Conservation (phyloP, 2,797 vertebrate genomes). For the Amblyraja radiata region DNA sequence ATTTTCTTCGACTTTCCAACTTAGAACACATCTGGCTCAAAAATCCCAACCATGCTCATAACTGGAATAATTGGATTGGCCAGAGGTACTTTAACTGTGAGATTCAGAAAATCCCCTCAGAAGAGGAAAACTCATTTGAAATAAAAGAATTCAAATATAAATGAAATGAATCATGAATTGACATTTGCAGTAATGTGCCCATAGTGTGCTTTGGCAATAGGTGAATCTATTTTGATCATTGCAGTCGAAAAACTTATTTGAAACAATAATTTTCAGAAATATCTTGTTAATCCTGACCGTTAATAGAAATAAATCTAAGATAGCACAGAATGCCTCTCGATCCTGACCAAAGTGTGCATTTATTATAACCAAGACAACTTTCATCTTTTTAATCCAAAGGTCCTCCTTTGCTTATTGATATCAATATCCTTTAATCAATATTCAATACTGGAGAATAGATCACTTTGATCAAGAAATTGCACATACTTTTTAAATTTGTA, state of each 20-base stretch:
- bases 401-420: not conserved
- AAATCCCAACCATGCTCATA: not conserved
- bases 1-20: not conserved
- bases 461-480: not conserved
- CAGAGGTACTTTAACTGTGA: not conserved
- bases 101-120: not conserved
- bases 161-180: not conserved
- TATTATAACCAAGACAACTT: not conserved
- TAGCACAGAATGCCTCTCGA: not conserved
- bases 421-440: not conserved
- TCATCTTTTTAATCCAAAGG: not conserved
- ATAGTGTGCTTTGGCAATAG: not conserved
- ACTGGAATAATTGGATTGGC: not conserved
- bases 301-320: no score
- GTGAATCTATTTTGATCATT: not conserved
- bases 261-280: no score
- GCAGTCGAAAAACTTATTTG: not conserved
- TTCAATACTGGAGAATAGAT: not conserved
- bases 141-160: not conserved
- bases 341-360: not conserved
- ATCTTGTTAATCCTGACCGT: no score
- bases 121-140: no score
- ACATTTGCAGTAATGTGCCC: not conserved
- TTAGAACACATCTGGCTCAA: not conserved
- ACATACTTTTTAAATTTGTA: no score